These are phyloP conservation scores for Phymastichus coffea DNA, from an alignment of 1,140 invertebrate species.

Conservation along the genomic window DNA sequence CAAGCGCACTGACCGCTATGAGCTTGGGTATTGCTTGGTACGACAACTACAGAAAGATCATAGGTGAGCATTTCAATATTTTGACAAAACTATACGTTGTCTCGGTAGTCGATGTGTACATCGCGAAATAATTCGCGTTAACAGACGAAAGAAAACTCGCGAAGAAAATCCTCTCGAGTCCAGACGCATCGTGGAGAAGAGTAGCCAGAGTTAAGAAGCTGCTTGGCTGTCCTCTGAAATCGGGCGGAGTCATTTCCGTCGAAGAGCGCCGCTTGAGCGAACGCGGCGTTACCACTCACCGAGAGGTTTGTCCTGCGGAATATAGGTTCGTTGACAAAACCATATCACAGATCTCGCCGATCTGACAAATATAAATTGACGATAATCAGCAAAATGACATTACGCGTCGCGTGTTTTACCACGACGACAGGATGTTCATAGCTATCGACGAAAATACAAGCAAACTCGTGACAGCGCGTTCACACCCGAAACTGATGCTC, in stretches of 20 bases:
- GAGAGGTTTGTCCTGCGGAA: too few species aligned
- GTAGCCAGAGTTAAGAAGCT: constrained; percentile 44
- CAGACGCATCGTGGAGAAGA: constrained; percentile 39
- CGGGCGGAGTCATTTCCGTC: constrained; percentile 41
- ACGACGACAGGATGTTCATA: constrained; percentile 45
- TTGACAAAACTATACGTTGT: too few species aligned
- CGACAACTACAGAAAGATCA: background rate
- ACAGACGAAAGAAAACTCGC: background rate
- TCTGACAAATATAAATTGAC: too few species aligned
- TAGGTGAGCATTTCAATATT: too few species aligned
- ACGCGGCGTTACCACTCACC: too few species aligned
- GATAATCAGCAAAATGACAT: too few species aligned
- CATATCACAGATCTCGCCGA: too few species aligned
- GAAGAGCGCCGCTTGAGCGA: too few species aligned
- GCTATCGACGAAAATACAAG: constrained; percentile 43
- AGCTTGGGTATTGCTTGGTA: background rate
- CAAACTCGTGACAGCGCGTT: constrained; percentile 40
- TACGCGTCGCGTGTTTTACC: too few species aligned
- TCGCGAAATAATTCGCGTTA: too few species aligned
- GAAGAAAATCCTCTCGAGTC: constrained; percentile 5
- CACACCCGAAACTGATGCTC: constrained; percentile 42
- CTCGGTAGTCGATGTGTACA: too few species aligned
- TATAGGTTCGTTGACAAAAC: too few species aligned
- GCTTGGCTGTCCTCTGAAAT: constrained; percentile 49
- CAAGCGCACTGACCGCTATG: background rate